phyloP scores from a whole-genome alignment of 2,888 invertebrate genomes.

The Heteromurus nitidus region DNA sequence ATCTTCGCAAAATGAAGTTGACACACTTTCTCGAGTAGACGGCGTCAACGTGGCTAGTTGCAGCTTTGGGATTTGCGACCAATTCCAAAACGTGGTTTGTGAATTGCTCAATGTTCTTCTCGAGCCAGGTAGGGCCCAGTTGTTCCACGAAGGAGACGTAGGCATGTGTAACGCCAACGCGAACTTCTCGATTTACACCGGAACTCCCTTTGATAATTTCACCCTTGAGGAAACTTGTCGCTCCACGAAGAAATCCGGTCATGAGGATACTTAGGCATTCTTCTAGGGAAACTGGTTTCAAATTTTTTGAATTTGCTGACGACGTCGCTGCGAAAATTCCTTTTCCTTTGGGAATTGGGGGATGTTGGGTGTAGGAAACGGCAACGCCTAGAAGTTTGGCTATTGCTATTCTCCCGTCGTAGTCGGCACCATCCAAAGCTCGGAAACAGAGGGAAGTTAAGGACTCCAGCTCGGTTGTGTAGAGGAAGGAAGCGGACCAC shows the following conservation, averaged over 20 bases:
- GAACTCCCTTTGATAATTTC: conserved; percentile 97
- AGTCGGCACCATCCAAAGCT: conserved; percentile 93
- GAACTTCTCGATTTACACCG: conserved; percentile 94
- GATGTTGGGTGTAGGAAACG: conserved; percentile 88
- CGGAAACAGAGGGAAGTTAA: conserved; percentile 93
- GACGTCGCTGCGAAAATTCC: conserved; percentile 17
- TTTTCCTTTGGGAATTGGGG: conserved; percentile 70
- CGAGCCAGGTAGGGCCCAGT: conserved; percentile 96
- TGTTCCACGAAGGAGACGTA: conserved; percentile 96
- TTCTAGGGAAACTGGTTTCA: conserved; percentile 86
- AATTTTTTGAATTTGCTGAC: conserved; percentile 49
- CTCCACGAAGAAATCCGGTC: conserved; percentile 95
- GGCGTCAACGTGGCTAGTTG: conserved; percentile 96
- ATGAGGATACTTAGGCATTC: conserved; percentile 93
- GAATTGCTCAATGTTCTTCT: conserved; percentile 90
- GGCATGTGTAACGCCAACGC: conserved; percentile 97
- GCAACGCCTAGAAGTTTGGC: conserved; percentile 93
- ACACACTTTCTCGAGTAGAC: conserved; percentile 98
- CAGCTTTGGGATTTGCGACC: conserved; percentile 94
- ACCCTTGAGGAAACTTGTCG: conserved; percentile 93
- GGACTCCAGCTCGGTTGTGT: conserved; percentile 91
- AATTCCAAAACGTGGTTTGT: conserved; percentile 93
- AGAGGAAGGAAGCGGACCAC: conserved; percentile 69
- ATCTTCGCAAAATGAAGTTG: conserved; percentile 93
- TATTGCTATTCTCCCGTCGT: conserved; percentile 93